Conservation (phyloP, 2,888 invertebrate species). For the Ornithoptera priamus region DNA sequence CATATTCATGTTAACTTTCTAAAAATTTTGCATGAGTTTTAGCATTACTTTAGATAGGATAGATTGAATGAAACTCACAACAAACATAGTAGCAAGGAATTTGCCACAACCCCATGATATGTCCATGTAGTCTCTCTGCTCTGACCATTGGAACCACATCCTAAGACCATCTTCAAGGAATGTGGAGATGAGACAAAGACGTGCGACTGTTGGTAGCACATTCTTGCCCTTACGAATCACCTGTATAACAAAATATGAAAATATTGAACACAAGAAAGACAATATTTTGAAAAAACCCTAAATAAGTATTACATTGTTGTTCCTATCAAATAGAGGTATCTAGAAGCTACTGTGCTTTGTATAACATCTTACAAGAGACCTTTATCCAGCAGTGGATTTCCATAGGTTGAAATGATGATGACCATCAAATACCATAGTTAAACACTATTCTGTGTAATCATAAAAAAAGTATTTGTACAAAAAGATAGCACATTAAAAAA, state of each 20-base stretch:
- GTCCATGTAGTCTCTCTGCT: slow-evolving; percentile 98
- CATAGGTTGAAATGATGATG: too few relatives aligned
- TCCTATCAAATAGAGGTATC: too few relatives aligned
- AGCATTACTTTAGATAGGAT: background rate
- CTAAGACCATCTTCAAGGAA: slow-evolving; percentile 99
- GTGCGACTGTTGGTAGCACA: slow-evolving; percentile 96
- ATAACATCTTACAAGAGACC: too few relatives aligned
- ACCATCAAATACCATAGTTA: too few relatives aligned
- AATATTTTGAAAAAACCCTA: too few relatives aligned
- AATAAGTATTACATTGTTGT: too few relatives aligned
- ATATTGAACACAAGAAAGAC: background rate
- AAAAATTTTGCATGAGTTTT: background rate
- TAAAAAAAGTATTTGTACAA: too few relatives aligned
- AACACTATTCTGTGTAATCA: too few relatives aligned
- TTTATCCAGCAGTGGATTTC: too few relatives aligned
- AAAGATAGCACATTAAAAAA: too few relatives aligned
- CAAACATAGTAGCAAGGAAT: slow-evolving; percentile 96
- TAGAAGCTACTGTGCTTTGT: too few relatives aligned
- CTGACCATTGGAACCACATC: slow-evolving; percentile 99
- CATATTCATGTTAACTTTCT: too few relatives aligned
- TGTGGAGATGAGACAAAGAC: slow-evolving; percentile 98
- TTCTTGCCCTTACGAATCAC: slow-evolving; percentile 95
- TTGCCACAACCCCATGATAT: slow-evolving; percentile 98
- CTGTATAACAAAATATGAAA: slow-evolving; percentile 72
- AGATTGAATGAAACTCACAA: slow-evolving; percentile 79